Conservation (phyloP, 2,113 vertebrate genomes). For the Catharus bicknelli region DNA sequence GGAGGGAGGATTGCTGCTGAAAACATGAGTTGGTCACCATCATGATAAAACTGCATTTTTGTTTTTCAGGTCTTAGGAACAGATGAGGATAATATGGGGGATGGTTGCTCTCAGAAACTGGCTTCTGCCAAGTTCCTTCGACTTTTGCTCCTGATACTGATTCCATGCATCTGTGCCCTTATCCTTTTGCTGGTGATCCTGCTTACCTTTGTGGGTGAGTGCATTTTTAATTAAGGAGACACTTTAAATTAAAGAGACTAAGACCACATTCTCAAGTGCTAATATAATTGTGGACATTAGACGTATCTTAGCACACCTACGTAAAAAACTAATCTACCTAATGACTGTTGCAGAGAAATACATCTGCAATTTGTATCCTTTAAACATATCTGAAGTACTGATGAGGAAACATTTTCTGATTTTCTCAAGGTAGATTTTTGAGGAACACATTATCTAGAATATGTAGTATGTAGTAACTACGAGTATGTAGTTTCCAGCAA, state of each 20-base stretch:
- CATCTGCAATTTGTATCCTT: not conserved
- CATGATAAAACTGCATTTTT: not conserved
- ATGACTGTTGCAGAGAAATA: not conserved
- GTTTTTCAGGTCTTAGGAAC: constrained; percentile 73
- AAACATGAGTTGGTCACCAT: not conserved
- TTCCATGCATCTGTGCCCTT: constrained; percentile 82
- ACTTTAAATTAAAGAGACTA: not conserved
- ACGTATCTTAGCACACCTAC: not conserved
- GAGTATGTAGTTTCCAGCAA: not conserved
- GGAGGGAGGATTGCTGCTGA: not conserved
- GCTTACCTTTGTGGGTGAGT: constrained; percentile 82
- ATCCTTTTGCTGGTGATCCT: constrained; percentile 79
- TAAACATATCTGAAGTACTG: accelerated
- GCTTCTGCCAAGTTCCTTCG: constrained; percentile 75
- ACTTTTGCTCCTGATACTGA: constrained; percentile 78
- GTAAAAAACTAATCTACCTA: not conserved
- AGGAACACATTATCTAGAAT: not conserved
- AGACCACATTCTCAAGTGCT: not conserved
- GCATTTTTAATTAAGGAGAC: not conserved
- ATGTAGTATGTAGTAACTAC: too few relatives aligned
- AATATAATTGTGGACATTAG: not conserved
- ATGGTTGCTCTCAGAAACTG: constrained; percentile 79
- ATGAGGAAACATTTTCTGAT: not conserved
- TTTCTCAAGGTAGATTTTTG: not conserved
- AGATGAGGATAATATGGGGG: constrained; percentile 75